Percentiles rank a stretch among this genome's conserved stretches.
phyloP scores from a whole-genome alignment of 2,113 vertebrate species.

The Aldabrachelys gigantea region DNA sequence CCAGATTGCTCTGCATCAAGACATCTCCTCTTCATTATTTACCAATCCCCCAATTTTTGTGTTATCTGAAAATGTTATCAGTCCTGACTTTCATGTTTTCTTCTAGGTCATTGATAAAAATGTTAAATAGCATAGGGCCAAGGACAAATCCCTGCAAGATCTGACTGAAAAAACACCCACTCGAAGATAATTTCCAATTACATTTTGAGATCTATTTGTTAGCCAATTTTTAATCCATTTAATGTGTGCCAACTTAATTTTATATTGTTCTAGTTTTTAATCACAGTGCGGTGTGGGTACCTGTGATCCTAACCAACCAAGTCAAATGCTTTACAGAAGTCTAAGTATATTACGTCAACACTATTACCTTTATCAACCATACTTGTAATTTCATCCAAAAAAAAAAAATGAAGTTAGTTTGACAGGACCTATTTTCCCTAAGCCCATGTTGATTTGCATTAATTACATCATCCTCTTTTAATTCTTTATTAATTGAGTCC shows the following conservation, averaged over 20 bases:
- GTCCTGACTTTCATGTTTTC: not conserved
- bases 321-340: not conserved
- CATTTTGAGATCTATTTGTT: not conserved
- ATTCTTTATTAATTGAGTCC: not conserved
- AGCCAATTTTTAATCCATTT: not conserved
- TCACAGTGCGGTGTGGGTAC: not conserved
- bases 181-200: not conserved
- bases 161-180: not conserved
- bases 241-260: not conserved
- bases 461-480: not conserved
- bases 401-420: not conserved
- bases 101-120: not conserved
- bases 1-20: not conserved
- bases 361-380: not conserved
- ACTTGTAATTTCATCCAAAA: not conserved
- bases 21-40: not conserved
- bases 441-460: not conserved
- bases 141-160: not conserved
- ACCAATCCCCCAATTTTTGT: not conserved
- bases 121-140: not conserved
- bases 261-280: not conserved
- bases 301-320: not conserved
- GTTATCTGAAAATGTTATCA: not conserved
- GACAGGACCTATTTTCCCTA: not conserved
- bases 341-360: no score